Base-by-base conservation (phyloP, 2,888 invertebrate species). In the Pollenia griseotomentosa region DNA sequence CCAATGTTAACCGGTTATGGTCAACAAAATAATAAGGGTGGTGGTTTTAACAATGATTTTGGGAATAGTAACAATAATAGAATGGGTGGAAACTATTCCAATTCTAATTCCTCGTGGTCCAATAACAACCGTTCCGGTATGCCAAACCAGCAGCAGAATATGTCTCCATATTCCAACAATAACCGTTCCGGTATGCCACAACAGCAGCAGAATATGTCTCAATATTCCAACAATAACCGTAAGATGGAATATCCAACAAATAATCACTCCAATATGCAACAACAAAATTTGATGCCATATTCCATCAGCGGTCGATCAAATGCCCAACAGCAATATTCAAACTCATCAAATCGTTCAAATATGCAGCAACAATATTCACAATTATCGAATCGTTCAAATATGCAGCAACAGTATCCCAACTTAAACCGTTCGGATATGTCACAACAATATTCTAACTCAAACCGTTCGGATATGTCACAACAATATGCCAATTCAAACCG, bases 1-100 rank as follows among this genome's bases (percentile, higher is more conserved):
- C 66, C 63, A 12, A 68, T 73, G 74, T 79, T 79, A 42, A 79
- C 33, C 19, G 51, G 19, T 44, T 82, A 23, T 48, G 65, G 33
- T 10, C 65, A 14, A n/a, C 63, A 81, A 71, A 75, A 23, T 59
- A 33, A 19, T 12, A 23, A 23, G 23, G 14, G 23, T 10, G 44
- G 33, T 53, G 74, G 66, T 55, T 55, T 42, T 70, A 61, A 23
- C 5, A 65, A 74, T 23, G 75, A 75, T 71, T 46, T 11, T 42
- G 51, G 44, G 1, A 19, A 19, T 16, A 65, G 23, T 65, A 59
- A 65, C 1, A 33, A 33, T 63, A 71, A 63, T 57, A 46, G 57
- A 16, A 61, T 48, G n/a, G 40, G 9, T 12, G 23, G 4, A 44
- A 75, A 61, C 19, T 61, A 42, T 44, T n/a, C 63, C 2, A 59